Evolutionary conservation across 2,113 vertebrate species (phyloP).

Genomic region (Mirza zaza): DNA sequence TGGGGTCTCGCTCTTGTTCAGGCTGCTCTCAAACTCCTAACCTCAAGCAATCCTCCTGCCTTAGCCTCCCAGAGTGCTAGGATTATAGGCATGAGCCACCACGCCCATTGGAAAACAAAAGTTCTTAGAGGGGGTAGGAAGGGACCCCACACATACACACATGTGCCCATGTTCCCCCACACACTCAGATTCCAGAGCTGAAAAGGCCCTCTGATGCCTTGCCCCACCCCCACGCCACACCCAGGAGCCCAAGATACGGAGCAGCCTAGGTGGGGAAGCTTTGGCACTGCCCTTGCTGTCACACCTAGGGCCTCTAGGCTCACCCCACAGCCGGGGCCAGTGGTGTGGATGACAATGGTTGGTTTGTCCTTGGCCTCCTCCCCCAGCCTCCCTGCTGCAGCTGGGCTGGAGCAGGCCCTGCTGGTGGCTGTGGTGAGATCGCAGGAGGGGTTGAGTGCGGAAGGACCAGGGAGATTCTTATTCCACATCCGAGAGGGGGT

Average conservation of each 20-base stretch:
- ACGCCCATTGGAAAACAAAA: neutral
- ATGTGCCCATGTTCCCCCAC: neutral
- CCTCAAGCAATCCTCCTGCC: too few relatives aligned
- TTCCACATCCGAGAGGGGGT: neutral
- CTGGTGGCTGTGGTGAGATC: neutral
- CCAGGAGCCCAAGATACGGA: neutral
- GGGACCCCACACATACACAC: neutral
- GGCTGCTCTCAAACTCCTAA: too few relatives aligned
- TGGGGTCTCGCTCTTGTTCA: too few relatives aligned
- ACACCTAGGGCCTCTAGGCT: neutral
- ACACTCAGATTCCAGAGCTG: neutral
- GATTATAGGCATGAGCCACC: too few relatives aligned
- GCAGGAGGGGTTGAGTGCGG: neutral
- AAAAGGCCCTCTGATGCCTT: neutral
- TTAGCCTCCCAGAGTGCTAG: too few relatives aligned
- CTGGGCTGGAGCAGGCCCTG: slow-evolving; percentile 14
- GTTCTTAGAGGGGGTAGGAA: neutral
- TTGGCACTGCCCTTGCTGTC: neutral
- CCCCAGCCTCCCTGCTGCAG: neutral
- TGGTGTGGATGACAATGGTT: slow-evolving; percentile 25
- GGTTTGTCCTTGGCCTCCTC: neutral
- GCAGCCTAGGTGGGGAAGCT: neutral
- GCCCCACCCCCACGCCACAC: neutral
- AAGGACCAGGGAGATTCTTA: neutral
- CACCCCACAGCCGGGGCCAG: neutral